Percentiles rank a stretch among this genome's conserved stretches.
These are phyloP conservation scores for Danaus chrysippus DNA, from an alignment of 2,888 invertebrate genomes.

Conservation along the genomic window DNA sequence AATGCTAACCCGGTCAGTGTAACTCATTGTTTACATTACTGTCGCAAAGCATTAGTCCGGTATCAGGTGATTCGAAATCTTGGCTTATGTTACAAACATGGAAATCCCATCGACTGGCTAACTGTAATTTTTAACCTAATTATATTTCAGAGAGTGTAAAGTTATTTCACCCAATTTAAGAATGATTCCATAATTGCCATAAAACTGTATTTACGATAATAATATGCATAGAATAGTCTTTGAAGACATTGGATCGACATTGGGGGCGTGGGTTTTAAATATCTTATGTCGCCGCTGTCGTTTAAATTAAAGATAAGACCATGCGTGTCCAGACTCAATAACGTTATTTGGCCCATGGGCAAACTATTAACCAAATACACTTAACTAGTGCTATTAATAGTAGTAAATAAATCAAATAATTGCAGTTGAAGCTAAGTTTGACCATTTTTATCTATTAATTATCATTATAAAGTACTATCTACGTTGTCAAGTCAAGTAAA, in stretches of 20 bases:
- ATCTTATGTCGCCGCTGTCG: conserved; percentile 41
- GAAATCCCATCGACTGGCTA: too few species aligned
- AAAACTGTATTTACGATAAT: conserved; percentile 33
- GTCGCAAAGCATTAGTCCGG: conserved; percentile 35
- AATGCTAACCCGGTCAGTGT: conserved; percentile 76
- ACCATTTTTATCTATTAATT: conserved; percentile 17
- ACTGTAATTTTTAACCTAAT: too few species aligned
- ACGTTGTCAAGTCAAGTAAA: not conserved
- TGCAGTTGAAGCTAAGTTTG: conserved; percentile 23
- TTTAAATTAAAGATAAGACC: conserved; percentile 50
- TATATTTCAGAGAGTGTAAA: not conserved
- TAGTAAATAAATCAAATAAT: conserved; percentile 27
- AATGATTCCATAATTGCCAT: conserved; percentile 21
- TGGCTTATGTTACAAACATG: not conserved
- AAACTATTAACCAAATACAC: conserved; percentile 48
- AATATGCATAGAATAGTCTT: conserved; percentile 35
- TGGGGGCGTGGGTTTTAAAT: conserved; percentile 47
- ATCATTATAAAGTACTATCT: not conserved
- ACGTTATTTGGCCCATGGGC: conserved; percentile 41
- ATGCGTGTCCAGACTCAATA: conserved; percentile 55
- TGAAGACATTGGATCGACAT: conserved; percentile 31
- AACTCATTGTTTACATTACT: conserved; percentile 68
- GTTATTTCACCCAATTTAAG: conserved; percentile 12
- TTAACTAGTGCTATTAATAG: conserved; percentile 27
- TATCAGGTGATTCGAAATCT: conserved; percentile 12